phyloP scores from a whole-genome alignment of 2,888 invertebrate genomes.

The Nomada flava region DNA sequence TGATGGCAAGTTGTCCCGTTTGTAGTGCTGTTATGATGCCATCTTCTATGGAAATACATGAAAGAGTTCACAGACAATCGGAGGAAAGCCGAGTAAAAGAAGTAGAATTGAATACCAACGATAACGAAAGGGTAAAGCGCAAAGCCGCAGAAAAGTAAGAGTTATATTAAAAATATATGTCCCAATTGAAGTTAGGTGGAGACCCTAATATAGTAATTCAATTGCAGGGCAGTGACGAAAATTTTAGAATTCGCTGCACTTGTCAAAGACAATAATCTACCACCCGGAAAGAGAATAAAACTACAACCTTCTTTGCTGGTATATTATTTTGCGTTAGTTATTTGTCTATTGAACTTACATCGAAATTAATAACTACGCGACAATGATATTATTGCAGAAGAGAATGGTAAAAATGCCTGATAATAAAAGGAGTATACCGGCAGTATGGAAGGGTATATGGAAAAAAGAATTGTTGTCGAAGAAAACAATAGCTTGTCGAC shows the following conservation, averaged over 20 bases:
- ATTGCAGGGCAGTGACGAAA: constrained; percentile 78
- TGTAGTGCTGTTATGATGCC: constrained; percentile 86
- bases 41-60: constrained; percentile 87
- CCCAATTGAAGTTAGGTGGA: constrained; percentile 16
- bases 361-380: constrained; percentile 3
- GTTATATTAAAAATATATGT: constrained; percentile 36
- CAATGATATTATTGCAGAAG: constrained; percentile 61
- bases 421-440: constrained; percentile 69
- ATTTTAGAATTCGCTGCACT: constrained; percentile 78
- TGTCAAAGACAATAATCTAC: constrained; percentile 64
- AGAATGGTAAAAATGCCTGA: constrained; percentile 59
- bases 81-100: constrained; percentile 66
- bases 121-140: constrained; percentile 74
- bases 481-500: constrained; percentile 74
- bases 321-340: constrained; percentile 37
- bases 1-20: constrained; percentile 85
- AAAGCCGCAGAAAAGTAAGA: constrained; percentile 84
- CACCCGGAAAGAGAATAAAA: constrained; percentile 61
- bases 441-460: constrained; percentile 74
- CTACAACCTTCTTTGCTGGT: constrained; percentile 53
- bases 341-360: not conserved
- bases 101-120: constrained; percentile 16
- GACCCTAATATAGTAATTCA: constrained; percentile 5
- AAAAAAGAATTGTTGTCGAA: constrained; percentile 69
- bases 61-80: constrained; percentile 84